These are phyloP conservation scores for Sylvietta virens DNA, from an alignment of 2,113 vertebrate genomes.

Conservation along the genomic window DNA sequence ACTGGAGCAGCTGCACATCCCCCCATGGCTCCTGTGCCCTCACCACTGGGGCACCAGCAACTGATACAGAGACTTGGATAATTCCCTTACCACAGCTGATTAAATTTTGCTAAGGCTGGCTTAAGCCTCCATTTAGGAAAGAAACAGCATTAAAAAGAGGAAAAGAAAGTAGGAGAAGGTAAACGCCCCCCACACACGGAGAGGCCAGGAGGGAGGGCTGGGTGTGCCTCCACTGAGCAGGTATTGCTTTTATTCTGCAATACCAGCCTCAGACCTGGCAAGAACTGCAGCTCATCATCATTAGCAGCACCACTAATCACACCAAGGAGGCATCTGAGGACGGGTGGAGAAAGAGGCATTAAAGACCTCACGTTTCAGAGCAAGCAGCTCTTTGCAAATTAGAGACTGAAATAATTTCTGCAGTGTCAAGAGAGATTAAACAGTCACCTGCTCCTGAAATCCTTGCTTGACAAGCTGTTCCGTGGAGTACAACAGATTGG, in stretches of 20 bases:
- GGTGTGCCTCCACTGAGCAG: background rate
- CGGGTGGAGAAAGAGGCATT: background rate
- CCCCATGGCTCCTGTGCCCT: background rate
- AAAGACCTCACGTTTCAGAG: background rate
- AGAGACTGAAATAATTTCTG: background rate
- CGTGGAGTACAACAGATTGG: background rate
- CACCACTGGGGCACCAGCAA: background rate
- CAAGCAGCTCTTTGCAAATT: background rate
- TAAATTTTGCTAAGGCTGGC: background rate
- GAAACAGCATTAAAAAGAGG: background rate
- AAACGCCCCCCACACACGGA: accelerated
- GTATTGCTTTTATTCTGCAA: background rate
- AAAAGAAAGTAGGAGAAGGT: background rate
- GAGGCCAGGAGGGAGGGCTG: background rate
- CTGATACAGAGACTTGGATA: background rate
- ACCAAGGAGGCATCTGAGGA: background rate
- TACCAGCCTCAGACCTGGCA: background rate
- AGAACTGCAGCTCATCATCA: background rate
- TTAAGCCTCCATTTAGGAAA: background rate
- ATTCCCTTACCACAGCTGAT: background rate
- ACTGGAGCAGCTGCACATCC: background rate
- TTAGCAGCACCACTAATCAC: background rate
- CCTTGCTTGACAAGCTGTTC: background rate
- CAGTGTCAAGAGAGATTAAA: background rate
- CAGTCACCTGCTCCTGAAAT: background rate